Conservation (phyloP, 1,140 invertebrate genomes). For the Pachypeltis micranthus region DNA sequence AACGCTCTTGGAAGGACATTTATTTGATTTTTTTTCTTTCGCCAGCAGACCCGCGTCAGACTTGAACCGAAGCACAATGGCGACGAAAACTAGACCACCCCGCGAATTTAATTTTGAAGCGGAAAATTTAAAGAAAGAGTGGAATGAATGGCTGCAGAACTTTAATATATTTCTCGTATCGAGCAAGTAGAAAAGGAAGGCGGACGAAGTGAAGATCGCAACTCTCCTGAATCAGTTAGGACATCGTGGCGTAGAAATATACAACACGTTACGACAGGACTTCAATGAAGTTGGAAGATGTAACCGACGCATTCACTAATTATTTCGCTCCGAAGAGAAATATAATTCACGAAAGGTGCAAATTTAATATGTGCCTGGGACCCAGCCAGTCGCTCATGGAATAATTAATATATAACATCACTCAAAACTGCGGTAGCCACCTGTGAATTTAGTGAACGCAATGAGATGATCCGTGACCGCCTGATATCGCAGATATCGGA, state of each 20-base stretch:
- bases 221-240: no score
- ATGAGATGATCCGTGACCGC: neutral
- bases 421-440: neutral
- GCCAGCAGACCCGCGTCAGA: no score
- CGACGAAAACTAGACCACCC: neutral
- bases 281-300: neutral
- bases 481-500: neutral
- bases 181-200: neutral
- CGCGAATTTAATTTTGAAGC: neutral
- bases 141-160: no score
- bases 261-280: neutral
- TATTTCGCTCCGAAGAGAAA: no score
- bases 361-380: neutral
- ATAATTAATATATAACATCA: neutral
- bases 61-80: no score
- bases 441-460: neutral
- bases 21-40: no score
- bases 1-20: no score
- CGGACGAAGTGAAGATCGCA: no score
- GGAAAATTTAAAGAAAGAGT: neutral
- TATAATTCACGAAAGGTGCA: neutral
- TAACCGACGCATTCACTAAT: no score
- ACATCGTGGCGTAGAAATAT: neutral
- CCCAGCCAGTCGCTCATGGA: neutral
- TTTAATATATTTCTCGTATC: neutral